Conservation (phyloP, 2,113 vertebrate genomes). For the Cettia cetti region DNA sequence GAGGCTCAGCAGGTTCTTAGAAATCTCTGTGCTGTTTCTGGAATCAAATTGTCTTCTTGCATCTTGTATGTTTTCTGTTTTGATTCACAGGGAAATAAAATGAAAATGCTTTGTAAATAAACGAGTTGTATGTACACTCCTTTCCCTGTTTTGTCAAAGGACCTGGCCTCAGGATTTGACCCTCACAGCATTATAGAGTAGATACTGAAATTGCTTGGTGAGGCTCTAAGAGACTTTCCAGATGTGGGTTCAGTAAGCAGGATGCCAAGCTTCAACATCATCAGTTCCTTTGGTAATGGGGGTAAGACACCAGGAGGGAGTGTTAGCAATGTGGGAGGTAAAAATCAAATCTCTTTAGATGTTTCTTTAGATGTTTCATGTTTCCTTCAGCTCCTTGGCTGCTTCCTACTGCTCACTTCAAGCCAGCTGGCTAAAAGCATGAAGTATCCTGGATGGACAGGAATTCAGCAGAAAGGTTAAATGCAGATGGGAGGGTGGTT, state of each 20-base stretch:
- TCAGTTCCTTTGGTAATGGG: not conserved
- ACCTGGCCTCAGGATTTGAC: not conserved
- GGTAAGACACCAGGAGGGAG: not conserved
- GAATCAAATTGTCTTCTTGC: not conserved
- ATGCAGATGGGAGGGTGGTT: not conserved
- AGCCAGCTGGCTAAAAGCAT: not conserved
- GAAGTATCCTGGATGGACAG: not conserved
- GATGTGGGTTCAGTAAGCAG: not conserved
- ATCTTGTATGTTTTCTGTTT: not conserved
- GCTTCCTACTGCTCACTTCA: not conserved
- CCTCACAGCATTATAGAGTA: not conserved
- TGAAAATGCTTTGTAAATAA: not conserved
- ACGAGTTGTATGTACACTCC: not conserved
- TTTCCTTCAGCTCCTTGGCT: not conserved
- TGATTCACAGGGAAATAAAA: not conserved
- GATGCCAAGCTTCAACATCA: not conserved
- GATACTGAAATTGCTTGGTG: not conserved
- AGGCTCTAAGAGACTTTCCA: not conserved
- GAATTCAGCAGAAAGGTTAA: not conserved
- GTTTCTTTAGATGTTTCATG: not conserved
- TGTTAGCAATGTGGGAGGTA: not conserved
- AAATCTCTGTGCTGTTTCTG: not conserved
- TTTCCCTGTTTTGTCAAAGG: not conserved
- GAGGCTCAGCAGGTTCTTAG: not conserved
- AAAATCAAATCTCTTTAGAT: not conserved